Base-by-base conservation (phyloP, 2,113 vertebrate genomes). In the Brienomyrus brachyistius region DNA sequence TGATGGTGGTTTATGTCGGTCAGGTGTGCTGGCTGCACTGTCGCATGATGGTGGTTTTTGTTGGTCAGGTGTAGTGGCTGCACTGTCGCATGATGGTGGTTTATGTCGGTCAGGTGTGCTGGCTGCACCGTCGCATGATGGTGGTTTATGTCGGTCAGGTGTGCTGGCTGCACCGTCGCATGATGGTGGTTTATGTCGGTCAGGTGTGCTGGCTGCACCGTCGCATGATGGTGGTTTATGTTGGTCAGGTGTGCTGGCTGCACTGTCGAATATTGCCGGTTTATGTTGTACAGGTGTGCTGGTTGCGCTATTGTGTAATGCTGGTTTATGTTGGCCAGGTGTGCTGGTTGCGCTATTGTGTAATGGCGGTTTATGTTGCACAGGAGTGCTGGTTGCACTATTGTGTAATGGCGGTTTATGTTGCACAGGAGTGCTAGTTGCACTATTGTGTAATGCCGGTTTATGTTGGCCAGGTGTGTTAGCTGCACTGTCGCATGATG, bases 61-160 rank as follows among this genome's bases (percentile, higher is more conserved):
- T 17, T 0, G 13, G 3, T 0, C 13, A 52, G 51, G 3, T 52
- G 51, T 52, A 13, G 3, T 17, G 51, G 3, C 51, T 17, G 15
- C 51, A 0, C 51, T 4, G 15, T 56, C 5, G 21, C 54, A 0
- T 23, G 7, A 2, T 0, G 54, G 5, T 0, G 6, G 54, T 59
- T 23, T 23, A 23, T 59, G 54, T 8, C 0, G 21, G 1, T 0
- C 1, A 59, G 54, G 1, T 59, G 54, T 59, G 6, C 5, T n/a
- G 59, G 7, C 59, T 23, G 8, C 8, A 0, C 59, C 3, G 8
- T 62, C 2, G 2, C 8, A 2, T n/a, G 9, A 1, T 0, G 59
- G 59, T 0, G 0, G 59, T 62, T 23, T 62, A 9, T n/a, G 21
- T 10, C 3, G 59, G 1, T 0, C 0, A 62, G 59, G 0, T 62